These are phyloP conservation scores for Pandion haliaetus DNA, from an alignment of 2,113 vertebrate species.

Conservation along the genomic window DNA sequence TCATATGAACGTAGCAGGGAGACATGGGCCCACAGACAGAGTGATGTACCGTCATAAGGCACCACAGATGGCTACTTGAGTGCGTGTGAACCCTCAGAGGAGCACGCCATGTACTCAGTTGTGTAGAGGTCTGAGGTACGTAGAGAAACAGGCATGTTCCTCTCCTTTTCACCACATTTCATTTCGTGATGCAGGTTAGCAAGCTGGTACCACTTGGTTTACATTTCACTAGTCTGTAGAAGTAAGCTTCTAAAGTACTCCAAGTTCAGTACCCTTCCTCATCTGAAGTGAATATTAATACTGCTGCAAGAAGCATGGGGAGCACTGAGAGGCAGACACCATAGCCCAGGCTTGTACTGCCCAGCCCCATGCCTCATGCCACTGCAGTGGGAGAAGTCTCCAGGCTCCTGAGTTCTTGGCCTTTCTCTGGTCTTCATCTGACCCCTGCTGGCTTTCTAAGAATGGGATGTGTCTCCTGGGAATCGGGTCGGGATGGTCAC, in stretches of 20 bases:
- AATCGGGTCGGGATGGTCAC: neutral
- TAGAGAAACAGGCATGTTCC: neutral
- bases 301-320: neutral
- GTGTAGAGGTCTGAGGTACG: neutral
- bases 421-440: neutral
- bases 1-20: neutral
- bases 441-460: neutral
- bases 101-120: neutral
- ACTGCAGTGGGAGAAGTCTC: neutral
- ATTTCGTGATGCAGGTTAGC: neutral
- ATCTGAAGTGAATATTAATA: neutral
- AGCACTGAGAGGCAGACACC: neutral
- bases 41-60: neutral
- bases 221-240: neutral
- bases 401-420: neutral
- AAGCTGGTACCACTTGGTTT: neutral
- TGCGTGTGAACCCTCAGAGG: neutral
- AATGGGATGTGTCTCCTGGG: neutral
- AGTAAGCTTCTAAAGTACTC: neutral
- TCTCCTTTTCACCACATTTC: neutral
- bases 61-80: neutral
- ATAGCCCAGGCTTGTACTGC: neutral
- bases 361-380: neutral
- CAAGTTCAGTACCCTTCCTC: neutral
- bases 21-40: neutral